Base-by-base conservation (phyloP, 2,797 vertebrate genomes). In the Melanotaenia nigrans region DNA sequence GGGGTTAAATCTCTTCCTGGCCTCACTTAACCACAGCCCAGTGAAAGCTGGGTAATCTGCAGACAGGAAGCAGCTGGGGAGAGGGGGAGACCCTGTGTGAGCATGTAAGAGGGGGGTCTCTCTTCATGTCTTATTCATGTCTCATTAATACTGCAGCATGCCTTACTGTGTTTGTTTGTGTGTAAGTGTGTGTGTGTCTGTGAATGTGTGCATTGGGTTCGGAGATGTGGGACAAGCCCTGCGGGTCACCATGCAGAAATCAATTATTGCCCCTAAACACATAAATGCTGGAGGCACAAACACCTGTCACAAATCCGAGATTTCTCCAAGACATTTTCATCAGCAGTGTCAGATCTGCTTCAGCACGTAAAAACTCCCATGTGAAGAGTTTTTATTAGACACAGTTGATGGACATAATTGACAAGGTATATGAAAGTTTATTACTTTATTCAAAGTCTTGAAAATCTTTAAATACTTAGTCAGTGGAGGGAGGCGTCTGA, bases 51-150 rank as follows among this genome's bases (percentile, higher is more conserved):
- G 91, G 88, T 92, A 94, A 95, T 92, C 92, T 93, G 92, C 86
- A 92, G 90, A 93, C 90, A 94, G 93, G 93, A 94, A 94, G 93
- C 92, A 93, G 85, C 89, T 91, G 87, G 90, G 85, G 88, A 85
- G 32, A 33, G 32, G 79, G 85, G 86, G 83, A 83, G 87, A 89
- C 90, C 91, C 91, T 90, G 86, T 90, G 89, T 92, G 90, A 88
- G 89, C 36, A 61, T 91, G 85, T 88, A 86, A 71, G 88, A 83
- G 87, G 89, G 93, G 90, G 91, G 88, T 92, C 92, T 92, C 90
- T 88, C 87, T 89, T 93, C 91, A 94, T 94, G 88, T 92, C 90
- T 95, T 94, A 95, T 95, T 95, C 92, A 95, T 94, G 87, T 89
- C 90, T 92, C 92, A 94, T 94, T 92, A 94, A 95, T 94, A 94